Evolutionary conservation across 92 coral and sea anemone species (phyloP).

Genomic region (Paragorgia papillata): DNA sequence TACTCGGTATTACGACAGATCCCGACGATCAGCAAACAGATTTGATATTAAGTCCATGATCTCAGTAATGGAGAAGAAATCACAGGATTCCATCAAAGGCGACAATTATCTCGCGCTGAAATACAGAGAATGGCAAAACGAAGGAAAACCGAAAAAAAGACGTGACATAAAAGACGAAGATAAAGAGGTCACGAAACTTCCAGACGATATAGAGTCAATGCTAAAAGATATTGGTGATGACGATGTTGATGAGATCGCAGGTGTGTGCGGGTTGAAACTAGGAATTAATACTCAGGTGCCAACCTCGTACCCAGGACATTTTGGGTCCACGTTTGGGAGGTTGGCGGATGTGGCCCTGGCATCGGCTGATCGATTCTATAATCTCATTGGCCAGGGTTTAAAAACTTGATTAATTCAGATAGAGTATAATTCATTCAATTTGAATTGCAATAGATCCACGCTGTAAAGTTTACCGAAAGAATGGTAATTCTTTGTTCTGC

Average conservation of each 20-base stretch:
- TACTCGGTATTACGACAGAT: slow-evolving; percentile 7
- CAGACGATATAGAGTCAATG: slow-evolving; percentile 84
- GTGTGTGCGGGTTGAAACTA: too few species aligned
- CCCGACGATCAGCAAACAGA: not conserved
- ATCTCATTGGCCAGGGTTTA: too few species aligned
- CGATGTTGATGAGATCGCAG: slow-evolving; percentile 88
- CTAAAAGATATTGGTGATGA: slow-evolving; percentile 88
- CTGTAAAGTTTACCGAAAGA: too few species aligned
- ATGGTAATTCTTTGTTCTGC: too few species aligned
- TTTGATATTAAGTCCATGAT: slow-evolving; percentile 38
- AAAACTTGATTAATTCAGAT: too few species aligned
- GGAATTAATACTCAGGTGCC: too few species aligned
- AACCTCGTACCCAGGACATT: too few species aligned
- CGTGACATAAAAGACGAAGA: slow-evolving; percentile 37
- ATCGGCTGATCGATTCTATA: too few species aligned
- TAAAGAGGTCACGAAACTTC: slow-evolving; percentile 67
- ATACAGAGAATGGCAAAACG: slow-evolving; percentile 85
- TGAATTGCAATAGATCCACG: too few species aligned
- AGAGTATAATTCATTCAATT: too few species aligned
- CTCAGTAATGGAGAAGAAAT: slow-evolving; percentile 70
- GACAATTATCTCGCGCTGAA: slow-evolving; percentile 84
- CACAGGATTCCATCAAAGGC: slow-evolving; percentile 71
- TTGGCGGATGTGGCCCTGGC: too few species aligned
- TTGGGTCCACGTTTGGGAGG: too few species aligned
- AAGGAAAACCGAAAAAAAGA: slow-evolving; percentile 51